Base-by-base conservation (phyloP, 2,797 vertebrate species). In the Phaenicophaeus curvirostris region DNA sequence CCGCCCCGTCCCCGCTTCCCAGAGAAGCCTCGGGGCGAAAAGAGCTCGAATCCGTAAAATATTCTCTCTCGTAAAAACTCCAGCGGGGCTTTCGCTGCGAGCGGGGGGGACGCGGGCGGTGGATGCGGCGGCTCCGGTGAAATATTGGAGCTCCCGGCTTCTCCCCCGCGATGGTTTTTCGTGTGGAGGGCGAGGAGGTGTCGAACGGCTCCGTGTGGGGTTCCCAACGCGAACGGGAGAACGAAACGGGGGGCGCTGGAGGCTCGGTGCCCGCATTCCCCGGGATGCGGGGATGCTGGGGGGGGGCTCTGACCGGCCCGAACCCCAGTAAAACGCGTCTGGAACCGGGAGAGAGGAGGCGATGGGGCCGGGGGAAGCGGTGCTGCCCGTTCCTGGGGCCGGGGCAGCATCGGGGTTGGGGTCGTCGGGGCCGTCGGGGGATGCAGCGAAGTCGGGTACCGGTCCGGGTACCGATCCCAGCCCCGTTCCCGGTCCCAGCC, bases 21-120 rank as follows among this genome's bases (percentile, higher is more conserved):
- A 6, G 5, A 6, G 5, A 42, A 14, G 35, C 63, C 37, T 48
- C 3, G 1, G 1, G 25, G 4, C 13, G 12, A 33, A 19, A 77
- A 13, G 18, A 25, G 15, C 59, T 85, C 76, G 14, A 3, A 25
- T 17, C 68, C 23, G n/a, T 41, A 1, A 81, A 84, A 81, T 24
- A 42, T 44, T 80, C 76, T 33, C n/a, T 58, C 51, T n/a, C n/a
- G n/a, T n/a, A n/a, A n/a, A n/a, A n/a, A n/a, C n/a, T n/a, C n/a
- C n/a, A n/a, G n/a, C n/a, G n/a, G n/a, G n/a, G n/a, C n/a, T n/a
- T n/a, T n/a, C n/a, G n/a, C n/a, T n/a, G n/a, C n/a, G n/a, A n/a
- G n/a, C n/a, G n/a, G n/a, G n/a, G 24, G 44, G 66, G 15, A 0
- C 59, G 6, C 4, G 37, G 54, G 18, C 28, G 15, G 20, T 51